Evolutionary conservation across 1,140 invertebrate species (phyloP), one percentile per base, ranked within the genome.

Genomic region (Physella acuta): DNA sequence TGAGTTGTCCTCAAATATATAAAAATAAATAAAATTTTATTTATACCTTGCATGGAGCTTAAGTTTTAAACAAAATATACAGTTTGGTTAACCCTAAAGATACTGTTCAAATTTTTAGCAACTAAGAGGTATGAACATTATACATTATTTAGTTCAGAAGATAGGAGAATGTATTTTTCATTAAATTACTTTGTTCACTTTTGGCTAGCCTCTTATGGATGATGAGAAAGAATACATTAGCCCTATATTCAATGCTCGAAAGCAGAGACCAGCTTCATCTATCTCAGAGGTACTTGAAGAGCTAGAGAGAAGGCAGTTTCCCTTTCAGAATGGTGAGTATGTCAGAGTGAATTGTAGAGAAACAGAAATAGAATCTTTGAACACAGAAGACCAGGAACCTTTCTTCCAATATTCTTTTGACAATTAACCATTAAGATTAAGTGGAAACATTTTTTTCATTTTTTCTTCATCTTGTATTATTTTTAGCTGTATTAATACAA

Each of bases 211-310:
- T 36, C 62, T 76, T 28, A 74, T 75, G 31, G 73, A 76, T 62
- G 75, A 76, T 31, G 75, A 73, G 51, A 59, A 30, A 14, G 70
- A 75, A 33, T 72, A 66, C 73, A 66, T 71, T 17, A 73, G 73
- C 58, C 63, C 75, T 64, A 76, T 80, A 44, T 81, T 75, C 64
- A 81, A 76, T 62, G 65, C 73, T 1, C 78, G 78, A 56, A 81
- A 80, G 44, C 80, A 82, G 55, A 68, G 81, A 34, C 81, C 81
- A 34, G 79, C 81, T 5, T 82, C 81, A 20, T 82, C 81, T 14
- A 82, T 82, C 72, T 82, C 81, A n/a, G 81, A 82, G 61, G 80
- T 82, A 2, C 62, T 82, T 26, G 81, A 82, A 66, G 77, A 81
- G 64, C 76, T 82, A 73, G 80, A 82, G 60, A 74, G 78, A 59